Evolutionary conservation across 1,140 invertebrate genomes (phyloP), one percentile per base, ranked within the genome.

Genomic region (Heliconius nattereri): DNA sequence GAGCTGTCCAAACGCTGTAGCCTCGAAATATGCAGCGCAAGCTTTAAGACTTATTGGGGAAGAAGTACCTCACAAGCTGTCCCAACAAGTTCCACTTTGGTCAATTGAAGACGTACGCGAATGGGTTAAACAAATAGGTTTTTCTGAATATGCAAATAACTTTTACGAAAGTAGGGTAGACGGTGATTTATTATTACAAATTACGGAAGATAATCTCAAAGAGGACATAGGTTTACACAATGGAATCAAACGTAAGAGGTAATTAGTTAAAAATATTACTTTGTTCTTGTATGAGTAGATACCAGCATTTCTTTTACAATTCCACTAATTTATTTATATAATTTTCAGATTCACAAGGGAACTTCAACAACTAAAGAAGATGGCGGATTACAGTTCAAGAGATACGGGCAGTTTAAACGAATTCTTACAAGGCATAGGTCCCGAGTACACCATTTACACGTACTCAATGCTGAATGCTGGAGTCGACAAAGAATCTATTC

Each of bases 121-220:
- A 93, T 99, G 99, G 99, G 98, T 99, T 0, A 98, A 98, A 88
- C 99, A 98, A 95, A 99, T 99, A 89, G 99, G 98, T 0, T 99
- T 99, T 94, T 95, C 96, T 9, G 97, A 98, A 83, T 98, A 97
- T 87, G 96, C 97, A 0, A 95, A 95, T 7, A 97, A 97, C 87
- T 99, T 99, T 89, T 96, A 97, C 13, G 97, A 98, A 57, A 98
- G 98, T 87, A 96, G 98, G 91, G 99, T 99, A 3, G 99, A 99
- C 92, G 99, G 99, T n/a, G 99, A 99, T 95, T 95, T 99, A 35
- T 93, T 99, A 76, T 94, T 99, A 16, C 98, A 99, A 90, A 92
- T 99, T 70, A 98, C 97, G 7, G 98, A 99, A 90, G 97, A 98
- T 54, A 99, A 99, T 95, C 95, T 99, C 26, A 96, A 96, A 80